Evolutionary conservation across 2,113 vertebrate genomes (phyloP).

Genomic region (Dipodomys stephensi): DNA sequence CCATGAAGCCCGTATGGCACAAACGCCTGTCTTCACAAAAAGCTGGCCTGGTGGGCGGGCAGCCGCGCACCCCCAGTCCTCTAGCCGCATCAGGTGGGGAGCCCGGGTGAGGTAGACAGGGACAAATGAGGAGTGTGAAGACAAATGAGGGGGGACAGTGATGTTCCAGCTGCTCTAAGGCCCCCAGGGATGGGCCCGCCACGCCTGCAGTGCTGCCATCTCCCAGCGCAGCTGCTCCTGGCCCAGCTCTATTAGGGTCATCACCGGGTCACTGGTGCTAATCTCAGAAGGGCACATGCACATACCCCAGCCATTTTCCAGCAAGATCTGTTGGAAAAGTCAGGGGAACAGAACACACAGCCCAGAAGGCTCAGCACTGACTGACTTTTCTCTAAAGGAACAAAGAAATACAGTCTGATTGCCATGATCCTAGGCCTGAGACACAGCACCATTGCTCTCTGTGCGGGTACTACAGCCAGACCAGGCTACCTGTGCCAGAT

Average conservation of each 20-base stretch:
- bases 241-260: not conserved
- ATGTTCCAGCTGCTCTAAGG: not conserved
- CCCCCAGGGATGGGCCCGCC: not conserved
- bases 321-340: not conserved
- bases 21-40: not conserved
- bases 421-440: not conserved
- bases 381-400: not conserved
- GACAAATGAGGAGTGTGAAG: not conserved
- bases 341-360: conserved; percentile 26
- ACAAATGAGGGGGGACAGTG: not conserved
- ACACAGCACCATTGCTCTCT: too few relatives aligned
- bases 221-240: too few relatives aligned
- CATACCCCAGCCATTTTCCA: not conserved
- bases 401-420: not conserved
- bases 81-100: not conserved
- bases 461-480: not conserved
- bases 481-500: not conserved
- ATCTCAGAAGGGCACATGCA: not conserved
- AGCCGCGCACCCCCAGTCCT: not conserved
- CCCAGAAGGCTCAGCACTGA: conserved; percentile 43
- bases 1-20: not conserved
- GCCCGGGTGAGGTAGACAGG: conserved; percentile 69
- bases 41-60: too few relatives aligned
- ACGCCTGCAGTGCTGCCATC: too few relatives aligned
- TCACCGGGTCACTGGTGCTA: not conserved